These are phyloP conservation scores for Drosophila monieri DNA, from an alignment of 2,888 invertebrate genomes.

Conservation along the genomic window DNA sequence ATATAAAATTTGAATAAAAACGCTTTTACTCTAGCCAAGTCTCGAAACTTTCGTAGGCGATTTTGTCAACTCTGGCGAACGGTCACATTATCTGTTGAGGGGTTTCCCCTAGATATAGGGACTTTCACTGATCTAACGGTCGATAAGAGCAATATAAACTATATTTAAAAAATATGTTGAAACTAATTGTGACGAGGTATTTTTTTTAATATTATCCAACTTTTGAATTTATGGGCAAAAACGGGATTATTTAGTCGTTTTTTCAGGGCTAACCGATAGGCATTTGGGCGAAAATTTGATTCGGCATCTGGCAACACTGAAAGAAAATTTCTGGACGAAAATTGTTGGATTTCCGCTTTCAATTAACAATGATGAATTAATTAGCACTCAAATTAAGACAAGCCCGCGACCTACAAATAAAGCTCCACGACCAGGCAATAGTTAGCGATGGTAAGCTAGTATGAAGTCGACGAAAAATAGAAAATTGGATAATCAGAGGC, in stretches of 20 bases:
- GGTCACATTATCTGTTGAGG: constrained; percentile 1
- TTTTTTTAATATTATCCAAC: no score
- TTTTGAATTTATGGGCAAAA: no score
- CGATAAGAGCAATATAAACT: no score
- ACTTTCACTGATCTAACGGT: no score
- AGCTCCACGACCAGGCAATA: constrained; percentile 16
- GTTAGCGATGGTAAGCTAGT: constrained; percentile 58
- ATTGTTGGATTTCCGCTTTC: constrained; percentile 48
- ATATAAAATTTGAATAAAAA: no score
- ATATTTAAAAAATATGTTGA: no score
- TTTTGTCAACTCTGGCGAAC: not conserved
- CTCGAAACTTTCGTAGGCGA: not conserved
- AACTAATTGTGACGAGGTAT: no score
- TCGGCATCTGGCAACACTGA: constrained; percentile 14
- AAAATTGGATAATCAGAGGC: not conserved
- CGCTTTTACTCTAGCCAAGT: not conserved
- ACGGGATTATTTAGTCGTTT: no score
- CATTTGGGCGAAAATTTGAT: no score
- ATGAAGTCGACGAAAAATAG: not conserved
- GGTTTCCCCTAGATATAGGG: no score
- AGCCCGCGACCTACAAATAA: constrained; percentile 16
- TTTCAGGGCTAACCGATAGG: not conserved
- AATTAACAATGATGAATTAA: constrained; percentile 77
- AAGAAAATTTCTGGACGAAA: constrained; percentile 28
- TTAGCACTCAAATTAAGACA: constrained; percentile 52